These are phyloP conservation scores for Dione juno DNA, from an alignment of 2,888 invertebrate species.

Conservation along the genomic window DNA sequence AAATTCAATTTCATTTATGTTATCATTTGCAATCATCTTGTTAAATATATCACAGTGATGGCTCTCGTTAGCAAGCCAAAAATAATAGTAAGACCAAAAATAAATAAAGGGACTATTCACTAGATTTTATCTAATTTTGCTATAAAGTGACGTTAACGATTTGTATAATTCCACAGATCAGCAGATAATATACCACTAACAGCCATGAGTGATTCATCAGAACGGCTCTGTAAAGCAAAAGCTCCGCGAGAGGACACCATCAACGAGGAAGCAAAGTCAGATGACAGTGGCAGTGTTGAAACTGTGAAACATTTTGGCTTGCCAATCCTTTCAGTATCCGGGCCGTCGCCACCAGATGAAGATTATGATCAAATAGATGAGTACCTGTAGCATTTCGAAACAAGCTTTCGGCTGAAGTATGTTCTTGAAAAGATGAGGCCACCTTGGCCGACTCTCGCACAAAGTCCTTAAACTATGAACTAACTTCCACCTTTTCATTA, in stretches of 20 bases:
- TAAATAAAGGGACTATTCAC: too few relatives aligned
- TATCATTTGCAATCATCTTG: too few relatives aligned
- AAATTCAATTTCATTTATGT: too few relatives aligned
- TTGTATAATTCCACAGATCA: constrained; percentile 60
- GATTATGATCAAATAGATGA: constrained; percentile 85
- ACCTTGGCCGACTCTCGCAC: constrained; percentile 73
- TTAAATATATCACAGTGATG: too few relatives aligned
- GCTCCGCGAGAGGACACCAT: constrained; percentile 74
- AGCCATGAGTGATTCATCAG: constrained; percentile 77
- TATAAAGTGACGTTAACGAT: not conserved
- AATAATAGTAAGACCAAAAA: too few relatives aligned
- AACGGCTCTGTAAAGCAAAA: constrained; percentile 77
- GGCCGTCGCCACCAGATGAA: constrained; percentile 91
- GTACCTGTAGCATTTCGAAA: constrained; percentile 85
- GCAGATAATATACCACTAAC: constrained; percentile 79
- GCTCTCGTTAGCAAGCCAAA: too few relatives aligned
- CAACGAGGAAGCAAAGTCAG: constrained; percentile 77
- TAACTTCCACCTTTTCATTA: constrained; percentile 49
- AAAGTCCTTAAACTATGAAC: constrained; percentile 66
- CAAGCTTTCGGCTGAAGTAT: constrained; percentile 79
- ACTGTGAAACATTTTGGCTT: constrained; percentile 87
- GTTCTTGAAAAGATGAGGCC: constrained; percentile 79
- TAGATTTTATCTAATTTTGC: not conserved
- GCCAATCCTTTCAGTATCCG: constrained; percentile 90
- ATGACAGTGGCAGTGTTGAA: constrained; percentile 77